phyloP scores from a whole-genome alignment of 1,140 invertebrate genomes.

The Saccostrea cuccullata region DNA sequence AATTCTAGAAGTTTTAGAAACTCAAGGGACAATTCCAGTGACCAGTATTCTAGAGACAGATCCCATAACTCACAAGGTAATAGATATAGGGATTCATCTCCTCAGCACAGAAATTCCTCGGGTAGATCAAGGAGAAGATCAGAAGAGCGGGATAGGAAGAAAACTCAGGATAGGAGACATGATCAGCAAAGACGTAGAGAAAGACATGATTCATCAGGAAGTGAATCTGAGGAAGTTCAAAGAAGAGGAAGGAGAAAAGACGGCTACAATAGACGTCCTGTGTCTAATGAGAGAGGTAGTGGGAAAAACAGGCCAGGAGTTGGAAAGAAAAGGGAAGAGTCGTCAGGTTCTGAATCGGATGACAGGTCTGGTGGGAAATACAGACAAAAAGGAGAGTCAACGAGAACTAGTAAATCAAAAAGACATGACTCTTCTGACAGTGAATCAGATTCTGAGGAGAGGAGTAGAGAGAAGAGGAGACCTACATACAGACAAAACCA shows the following conservation, averaged over 20 bases:
- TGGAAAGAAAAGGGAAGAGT: background rate
- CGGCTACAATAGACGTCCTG: background rate
- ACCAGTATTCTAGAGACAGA: constrained; percentile 14
- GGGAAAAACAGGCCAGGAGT: background rate
- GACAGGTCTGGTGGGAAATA: background rate
- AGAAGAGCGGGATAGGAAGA: background rate
- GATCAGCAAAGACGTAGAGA: constrained; percentile 25
- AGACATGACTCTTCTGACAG: constrained; percentile 25
- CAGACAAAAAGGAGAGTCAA: background rate
- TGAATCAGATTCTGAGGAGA: constrained; percentile 39
- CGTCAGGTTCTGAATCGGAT: background rate
- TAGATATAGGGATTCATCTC: constrained; percentile 12
- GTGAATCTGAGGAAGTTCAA: background rate
- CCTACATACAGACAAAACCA: background rate
- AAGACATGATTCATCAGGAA: constrained; percentile 12
- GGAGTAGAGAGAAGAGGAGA: constrained; percentile 1
- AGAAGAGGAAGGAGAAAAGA: background rate
- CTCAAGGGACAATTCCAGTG: background rate
- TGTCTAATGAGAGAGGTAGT: background rate
- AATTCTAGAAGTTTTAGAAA: background rate
- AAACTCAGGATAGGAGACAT: background rate
- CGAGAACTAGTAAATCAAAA: background rate
- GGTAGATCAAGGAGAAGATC: background rate
- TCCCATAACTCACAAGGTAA: background rate
- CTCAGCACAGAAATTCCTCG: background rate